Evolutionary conservation across 2,113 vertebrate genomes (phyloP), one percentile per base, ranked within the genome.

Genomic region (Eidolon helvum): DNA sequence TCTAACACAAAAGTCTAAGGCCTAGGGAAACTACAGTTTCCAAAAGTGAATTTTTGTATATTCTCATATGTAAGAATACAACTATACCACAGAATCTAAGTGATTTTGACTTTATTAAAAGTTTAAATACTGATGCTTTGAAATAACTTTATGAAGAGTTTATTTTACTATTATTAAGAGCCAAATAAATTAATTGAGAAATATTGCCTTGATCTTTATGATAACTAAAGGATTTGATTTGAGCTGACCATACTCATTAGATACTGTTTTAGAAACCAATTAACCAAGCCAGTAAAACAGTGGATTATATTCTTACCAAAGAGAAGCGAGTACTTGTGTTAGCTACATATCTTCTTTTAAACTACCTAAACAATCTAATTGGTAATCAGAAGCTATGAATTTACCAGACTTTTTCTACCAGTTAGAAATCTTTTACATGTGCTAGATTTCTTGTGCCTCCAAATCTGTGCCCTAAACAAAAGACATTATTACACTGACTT

Each of bases 121-220:
- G 18, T 65, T 87, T 68, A 87, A 92, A 43, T 94, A 69, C 10
- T 10, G 16, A 97, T 16, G 40, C 33, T 57, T 91, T 79, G 74
- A 94, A 83, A 83, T 63, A 91, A 63, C 38, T 84, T 84, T n/a
- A 83, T 53, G 18, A 53, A 63, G 18, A 74, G 15, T 74, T 96
- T 93, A 63, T 90, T 74, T 91, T 90, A 91, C 40, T 91, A 50
- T 55, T 65, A 40, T 12, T 79, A 84, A 93, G 33, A 85, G 19
- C 28, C 84, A 94, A 28, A 90, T 43, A 86, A 91, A 69, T 48
- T 77, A 85, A 33, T 63, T 11, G 50, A 28, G 21, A 95, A 95
- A 63, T 53, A 65, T 3, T 87, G 19, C 15, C 15, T 43, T 66
- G 50, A 30, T 78, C 33, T 94, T 61, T 59, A 66, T 92, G 15